Evolutionary conservation across 2,888 invertebrate genomes (phyloP).

Genomic region (Autographa gamma): DNA sequence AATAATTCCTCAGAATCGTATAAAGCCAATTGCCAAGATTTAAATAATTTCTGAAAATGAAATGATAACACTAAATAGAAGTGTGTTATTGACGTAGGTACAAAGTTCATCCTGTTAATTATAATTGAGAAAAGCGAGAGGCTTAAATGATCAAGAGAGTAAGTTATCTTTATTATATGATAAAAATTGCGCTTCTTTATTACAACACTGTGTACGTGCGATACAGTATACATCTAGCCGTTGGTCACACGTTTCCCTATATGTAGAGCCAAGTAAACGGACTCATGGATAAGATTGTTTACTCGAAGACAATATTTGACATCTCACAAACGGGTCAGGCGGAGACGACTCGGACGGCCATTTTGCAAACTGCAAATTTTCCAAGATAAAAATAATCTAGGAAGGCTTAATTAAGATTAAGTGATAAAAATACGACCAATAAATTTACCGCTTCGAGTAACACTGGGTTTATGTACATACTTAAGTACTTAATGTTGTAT

Average conservation of each 20-base stretch:
- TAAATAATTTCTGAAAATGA: background rate
- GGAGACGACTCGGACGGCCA: conserved; percentile 77
- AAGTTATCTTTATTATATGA: conserved; percentile 13
- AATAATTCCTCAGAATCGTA: background rate
- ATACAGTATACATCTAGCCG: conserved; percentile 37
- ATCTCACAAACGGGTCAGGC: conserved; percentile 83
- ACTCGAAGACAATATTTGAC: conserved; percentile 83
- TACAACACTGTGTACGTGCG: conserved; percentile 31
- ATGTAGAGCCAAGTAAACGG: conserved; percentile 78
- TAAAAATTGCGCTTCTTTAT: conserved; percentile 26
- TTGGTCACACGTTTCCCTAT: conserved; percentile 60
- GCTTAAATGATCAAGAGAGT: background rate
- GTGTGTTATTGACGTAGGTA: background rate
- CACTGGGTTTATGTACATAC: conserved; percentile 51
- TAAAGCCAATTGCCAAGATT: background rate
- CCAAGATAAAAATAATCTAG: conserved; percentile 86
- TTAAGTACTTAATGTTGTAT: conserved; percentile 36
- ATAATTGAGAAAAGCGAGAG: background rate
- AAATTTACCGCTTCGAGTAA: conserved; percentile 59
- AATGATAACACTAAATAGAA: background rate
- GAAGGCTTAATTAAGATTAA: conserved; percentile 80
- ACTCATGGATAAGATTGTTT: conserved; percentile 84
- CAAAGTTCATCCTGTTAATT: background rate
- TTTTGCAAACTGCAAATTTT: conserved; percentile 85
- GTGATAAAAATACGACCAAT: conserved; percentile 69